Conservation (phyloP, 2,797 vertebrate genomes). For the Hozukius guyotensis region DNA sequence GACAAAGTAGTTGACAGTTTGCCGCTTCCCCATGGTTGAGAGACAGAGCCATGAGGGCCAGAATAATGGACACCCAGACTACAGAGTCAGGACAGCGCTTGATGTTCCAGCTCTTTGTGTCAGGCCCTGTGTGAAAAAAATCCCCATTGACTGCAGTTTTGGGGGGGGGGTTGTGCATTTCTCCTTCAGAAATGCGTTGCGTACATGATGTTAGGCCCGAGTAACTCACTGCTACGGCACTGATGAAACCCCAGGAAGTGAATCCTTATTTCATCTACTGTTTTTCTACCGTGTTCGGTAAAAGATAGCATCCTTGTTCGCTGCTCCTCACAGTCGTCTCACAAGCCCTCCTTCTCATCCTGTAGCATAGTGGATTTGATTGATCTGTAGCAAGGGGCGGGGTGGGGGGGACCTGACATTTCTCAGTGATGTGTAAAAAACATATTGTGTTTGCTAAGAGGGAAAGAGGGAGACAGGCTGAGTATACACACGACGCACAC, state of each 20-base stretch:
- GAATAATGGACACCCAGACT: constrained; percentile 76
- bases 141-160: constrained; percentile 55
- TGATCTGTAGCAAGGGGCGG: constrained; percentile 71
- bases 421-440: constrained; percentile 84
- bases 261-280: constrained; percentile 62
- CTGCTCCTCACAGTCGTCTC: constrained; percentile 46
- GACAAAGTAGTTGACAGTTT: constrained; percentile 84
- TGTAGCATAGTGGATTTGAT: constrained; percentile 76
- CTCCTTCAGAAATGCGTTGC: constrained; percentile 36
- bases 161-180: neutral
- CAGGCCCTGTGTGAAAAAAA: constrained; percentile 64
- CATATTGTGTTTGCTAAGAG: constrained; percentile 79
- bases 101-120: constrained; percentile 77
- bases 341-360: constrained; percentile 56
- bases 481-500: constrained; percentile 18
- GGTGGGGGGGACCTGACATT: constrained; percentile 80
- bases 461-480: constrained; percentile 33
- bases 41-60: constrained; percentile 71
- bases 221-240: constrained; percentile 39
- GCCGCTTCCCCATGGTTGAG: constrained; percentile 77
- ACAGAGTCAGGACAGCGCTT: constrained; percentile 71
- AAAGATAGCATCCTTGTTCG: constrained; percentile 50
- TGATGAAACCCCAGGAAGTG: constrained; percentile 67
- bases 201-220: constrained; percentile 48
- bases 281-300: constrained; percentile 51